Base-by-base conservation (phyloP, 2,888 invertebrate genomes). In the Ochropleura plecta region DNA sequence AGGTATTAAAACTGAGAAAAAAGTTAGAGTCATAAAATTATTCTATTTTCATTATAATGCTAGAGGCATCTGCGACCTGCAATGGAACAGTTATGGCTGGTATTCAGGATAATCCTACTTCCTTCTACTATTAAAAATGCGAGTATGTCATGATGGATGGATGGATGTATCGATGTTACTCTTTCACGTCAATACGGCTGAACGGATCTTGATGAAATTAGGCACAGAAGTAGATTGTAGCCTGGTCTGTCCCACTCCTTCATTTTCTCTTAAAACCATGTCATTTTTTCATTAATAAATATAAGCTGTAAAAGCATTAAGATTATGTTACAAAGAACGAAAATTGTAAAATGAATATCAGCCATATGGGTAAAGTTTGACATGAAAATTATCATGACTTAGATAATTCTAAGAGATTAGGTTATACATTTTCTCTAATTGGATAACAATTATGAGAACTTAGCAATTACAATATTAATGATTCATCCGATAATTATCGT, bases 391-490 rank as follows among this genome's bases (percentile, higher is more conserved):
- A 30, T 55, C 42, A 16, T 16, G 5, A 60, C 18, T 60, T 53
- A 30, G 8, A 60, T 30, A 20, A 70, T 42, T 79, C 5, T 46
- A 30, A 60, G 48, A 71, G 12, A 53, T 65, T 18, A 53, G 5
- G 12, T 48, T 44, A 42, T 6, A 10, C 55, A 51, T 64, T 44
- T 44, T 75, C 8, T 65, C 5, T 40, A 81, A 55, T 74, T 66
- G 5, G n/a, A 51, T 49, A n/a, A 49, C 53, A 30, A 53, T 73
- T 60, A 44, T 14, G 46, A 48, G 30, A 73, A 44, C 20, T 60
- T 12, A 30, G 75, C 6, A 66, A 74, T 78, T 65, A 60, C 3
- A 60, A 74, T 44, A 20, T 74, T 30, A 49, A 74, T 74, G n/a
- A 81, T 49, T 48, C 40, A 75, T 55, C 49, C 1, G 7, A 9